A percentile compares a stretch with the other conserved stretches of the same genome.
These are phyloP conservation scores for Drosophila macrospina DNA, from an alignment of 2,888 invertebrate genomes.

Conservation along the genomic window DNA sequence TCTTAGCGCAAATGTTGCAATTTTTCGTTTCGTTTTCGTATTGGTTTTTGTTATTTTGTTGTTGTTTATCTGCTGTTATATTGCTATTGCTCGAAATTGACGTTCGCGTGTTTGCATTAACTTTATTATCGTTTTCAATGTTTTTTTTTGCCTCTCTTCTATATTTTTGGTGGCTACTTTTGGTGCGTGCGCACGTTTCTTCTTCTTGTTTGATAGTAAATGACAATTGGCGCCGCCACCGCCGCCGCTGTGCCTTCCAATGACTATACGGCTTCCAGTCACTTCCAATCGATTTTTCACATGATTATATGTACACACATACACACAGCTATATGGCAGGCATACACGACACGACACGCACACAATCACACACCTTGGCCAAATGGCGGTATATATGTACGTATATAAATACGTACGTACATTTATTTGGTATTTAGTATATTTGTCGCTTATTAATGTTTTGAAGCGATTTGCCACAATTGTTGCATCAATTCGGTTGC, in stretches of 20 bases:
- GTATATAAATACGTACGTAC: constrained; percentile 7
- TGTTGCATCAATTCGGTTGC: constrained; percentile 36
- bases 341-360: constrained; percentile 28
- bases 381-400: constrained; percentile 14
- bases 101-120: constrained; percentile 29
- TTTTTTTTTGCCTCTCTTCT: constrained; percentile 18
- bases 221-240: constrained; percentile 77
- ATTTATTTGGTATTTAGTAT: constrained; percentile 7
- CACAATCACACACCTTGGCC: constrained; percentile 28
- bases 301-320: constrained; percentile 73
- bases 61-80: constrained; percentile 1
- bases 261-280: constrained; percentile 59
- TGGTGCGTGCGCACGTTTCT: constrained; percentile 67
- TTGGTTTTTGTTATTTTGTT: neutral
- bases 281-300: constrained; percentile 84
- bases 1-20: constrained; percentile 10
- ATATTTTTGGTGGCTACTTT: constrained; percentile 41
- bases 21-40: constrained; percentile 1
- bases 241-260: constrained; percentile 60
- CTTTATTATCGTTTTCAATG: constrained; percentile 31
- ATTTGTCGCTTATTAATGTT: constrained; percentile 46
- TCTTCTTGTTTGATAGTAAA: constrained; percentile 75
- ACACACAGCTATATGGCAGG: constrained; percentile 18
- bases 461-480: constrained; percentile 36
- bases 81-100: constrained; percentile 23